These are phyloP conservation scores for Sciurus vulgaris DNA, from an alignment of 2,797 vertebrate species.

Conservation along the genomic window DNA sequence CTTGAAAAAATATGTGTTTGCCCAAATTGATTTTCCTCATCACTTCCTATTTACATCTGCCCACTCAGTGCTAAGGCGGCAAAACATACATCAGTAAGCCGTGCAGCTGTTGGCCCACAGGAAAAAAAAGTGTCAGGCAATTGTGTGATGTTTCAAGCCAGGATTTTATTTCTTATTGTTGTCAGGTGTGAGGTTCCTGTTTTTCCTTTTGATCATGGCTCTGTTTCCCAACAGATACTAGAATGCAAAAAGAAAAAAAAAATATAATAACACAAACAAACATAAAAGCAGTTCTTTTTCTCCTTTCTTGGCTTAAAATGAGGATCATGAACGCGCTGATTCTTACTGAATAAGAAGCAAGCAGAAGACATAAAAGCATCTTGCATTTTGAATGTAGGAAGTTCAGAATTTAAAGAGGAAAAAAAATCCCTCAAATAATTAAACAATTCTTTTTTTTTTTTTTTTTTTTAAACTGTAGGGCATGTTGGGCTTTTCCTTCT, in stretches of 20 bases:
- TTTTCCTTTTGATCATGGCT: conserved; percentile 81
- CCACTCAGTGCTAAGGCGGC: conserved; percentile 87
- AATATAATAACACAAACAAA: conserved; percentile 35
- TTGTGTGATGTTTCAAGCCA: conserved; percentile 82
- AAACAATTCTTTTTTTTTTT: not conserved
- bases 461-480: not conserved
- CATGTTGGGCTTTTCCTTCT: not conserved
- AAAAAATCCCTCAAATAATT: not conserved
- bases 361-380: not conserved
- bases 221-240: conserved; percentile 85
- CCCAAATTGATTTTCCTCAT: conserved; percentile 89
- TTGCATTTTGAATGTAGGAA: not conserved
- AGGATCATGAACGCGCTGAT: not conserved
- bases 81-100: conserved; percentile 87
- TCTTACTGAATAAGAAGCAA: not conserved
- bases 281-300: not conserved
- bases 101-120: conserved; percentile 86
- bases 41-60: conserved; percentile 91
- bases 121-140: conserved; percentile 82
- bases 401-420: not conserved
- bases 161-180: conserved; percentile 79
- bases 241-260: conserved; percentile 77
- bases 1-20: conserved; percentile 89
- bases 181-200: conserved; percentile 87
- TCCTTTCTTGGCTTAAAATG: conserved; percentile 24